These are phyloP conservation scores for Ormyrus pomaceus DNA, from an alignment of 2,888 invertebrate genomes.

Conservation along the genomic window DNA sequence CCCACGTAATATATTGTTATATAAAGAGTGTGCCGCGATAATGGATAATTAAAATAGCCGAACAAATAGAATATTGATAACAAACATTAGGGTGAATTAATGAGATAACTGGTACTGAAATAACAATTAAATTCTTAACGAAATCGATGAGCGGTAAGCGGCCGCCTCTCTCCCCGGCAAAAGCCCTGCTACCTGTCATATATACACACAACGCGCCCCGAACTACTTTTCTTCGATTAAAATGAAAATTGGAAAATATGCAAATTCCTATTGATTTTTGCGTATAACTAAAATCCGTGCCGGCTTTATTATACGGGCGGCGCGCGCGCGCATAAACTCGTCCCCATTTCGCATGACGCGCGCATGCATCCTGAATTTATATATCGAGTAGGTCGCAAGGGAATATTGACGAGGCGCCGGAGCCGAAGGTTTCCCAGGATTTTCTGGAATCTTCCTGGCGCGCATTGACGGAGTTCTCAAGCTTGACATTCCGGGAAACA, in stretches of 20 bases:
- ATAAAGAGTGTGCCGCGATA: too few relatives aligned
- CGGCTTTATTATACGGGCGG: neutral
- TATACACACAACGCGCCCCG: too few relatives aligned
- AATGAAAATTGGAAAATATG: neutral
- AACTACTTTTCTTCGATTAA: neutral
- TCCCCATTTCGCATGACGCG: slow-evolving; percentile 29
- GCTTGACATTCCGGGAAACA: slow-evolving; percentile 40
- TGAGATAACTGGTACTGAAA: too few relatives aligned
- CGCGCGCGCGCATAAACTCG: slow-evolving; percentile 1
- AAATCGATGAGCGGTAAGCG: too few relatives aligned
- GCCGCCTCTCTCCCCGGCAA: too few relatives aligned
- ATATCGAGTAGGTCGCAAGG: slow-evolving; percentile 47
- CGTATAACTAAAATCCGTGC: slow-evolving; percentile 5
- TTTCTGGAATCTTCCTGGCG: slow-evolving; percentile 55
- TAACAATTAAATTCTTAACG: too few relatives aligned
- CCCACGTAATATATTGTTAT: too few relatives aligned
- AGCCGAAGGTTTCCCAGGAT: slow-evolving; percentile 57
- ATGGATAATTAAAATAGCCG: too few relatives aligned
- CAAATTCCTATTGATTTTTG: slow-evolving; percentile 9
- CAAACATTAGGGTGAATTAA: too few relatives aligned
- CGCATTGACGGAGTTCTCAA: slow-evolving; percentile 38
- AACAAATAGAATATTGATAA: too few relatives aligned
- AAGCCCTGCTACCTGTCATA: too few relatives aligned
- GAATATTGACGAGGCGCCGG: slow-evolving; percentile 58
- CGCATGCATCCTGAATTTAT: slow-evolving; percentile 31